These are phyloP conservation scores for Anarhynchus alexandrinus DNA, from an alignment of 2,113 vertebrate genomes.

Conservation along the genomic window DNA sequence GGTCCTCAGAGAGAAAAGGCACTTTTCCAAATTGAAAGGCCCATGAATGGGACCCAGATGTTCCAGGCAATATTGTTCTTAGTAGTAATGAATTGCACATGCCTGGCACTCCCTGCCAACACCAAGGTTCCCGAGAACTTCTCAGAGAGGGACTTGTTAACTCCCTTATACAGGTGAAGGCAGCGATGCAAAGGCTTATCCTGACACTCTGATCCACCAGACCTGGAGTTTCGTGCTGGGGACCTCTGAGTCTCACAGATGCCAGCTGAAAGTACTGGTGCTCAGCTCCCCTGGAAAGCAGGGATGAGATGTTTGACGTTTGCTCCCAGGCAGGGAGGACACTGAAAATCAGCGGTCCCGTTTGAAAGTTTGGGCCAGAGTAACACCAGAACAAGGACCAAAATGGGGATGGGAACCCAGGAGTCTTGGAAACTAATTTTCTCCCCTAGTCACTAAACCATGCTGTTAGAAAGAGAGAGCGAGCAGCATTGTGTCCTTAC, in stretches of 20 bases:
- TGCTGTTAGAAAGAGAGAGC: neutral
- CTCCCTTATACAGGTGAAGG: neutral
- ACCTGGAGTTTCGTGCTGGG: fast-evolving
- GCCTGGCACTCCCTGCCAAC: neutral
- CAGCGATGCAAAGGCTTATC: neutral
- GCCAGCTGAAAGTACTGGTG: neutral
- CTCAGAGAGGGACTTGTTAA: neutral
- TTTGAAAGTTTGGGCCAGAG: neutral
- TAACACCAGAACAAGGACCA: neutral
- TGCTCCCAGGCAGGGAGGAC: neutral
- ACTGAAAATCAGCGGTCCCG: neutral
- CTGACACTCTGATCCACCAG: neutral
- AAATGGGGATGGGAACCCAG: neutral
- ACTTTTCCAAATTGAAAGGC: neutral
- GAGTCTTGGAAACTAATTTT: neutral
- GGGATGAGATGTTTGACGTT: neutral
- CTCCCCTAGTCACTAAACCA: neutral
- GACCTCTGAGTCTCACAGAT: neutral
- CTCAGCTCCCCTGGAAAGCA: neutral
- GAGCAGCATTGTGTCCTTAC: neutral
- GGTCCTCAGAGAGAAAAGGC: neutral
- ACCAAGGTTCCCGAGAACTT: neutral
- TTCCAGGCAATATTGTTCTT: neutral
- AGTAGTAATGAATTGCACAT: neutral
- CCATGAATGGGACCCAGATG: constrained; percentile 7